Conservation (phyloP, 2,797 vertebrate species). For the Leptodactylus fallax region DNA sequence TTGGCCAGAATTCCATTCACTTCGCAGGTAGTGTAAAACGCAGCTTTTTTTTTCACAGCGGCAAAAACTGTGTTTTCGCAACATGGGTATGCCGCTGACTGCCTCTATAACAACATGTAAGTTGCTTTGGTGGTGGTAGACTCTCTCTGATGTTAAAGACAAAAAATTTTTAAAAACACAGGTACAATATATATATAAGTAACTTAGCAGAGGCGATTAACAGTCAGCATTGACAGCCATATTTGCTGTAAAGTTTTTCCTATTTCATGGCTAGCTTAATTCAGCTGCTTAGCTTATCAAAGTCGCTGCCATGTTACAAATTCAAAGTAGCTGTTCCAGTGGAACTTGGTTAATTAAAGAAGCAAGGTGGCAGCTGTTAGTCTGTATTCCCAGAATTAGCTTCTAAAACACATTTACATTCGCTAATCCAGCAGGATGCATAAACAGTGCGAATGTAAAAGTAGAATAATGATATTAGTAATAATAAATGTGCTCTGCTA, state of each 20-base stretch:
- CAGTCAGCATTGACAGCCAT: conserved; percentile 28
- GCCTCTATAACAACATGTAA: no score
- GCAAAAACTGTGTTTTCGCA: no score
- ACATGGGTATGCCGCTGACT: no score
- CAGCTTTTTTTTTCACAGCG: no score
- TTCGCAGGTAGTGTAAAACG: no score
- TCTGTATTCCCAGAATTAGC: conserved; percentile 55
- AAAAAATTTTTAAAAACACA: no score
- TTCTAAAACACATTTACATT: conserved; percentile 54
- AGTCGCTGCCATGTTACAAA: conserved; percentile 54
- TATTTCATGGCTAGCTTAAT: conserved; percentile 60
- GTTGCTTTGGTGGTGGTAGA: no score
- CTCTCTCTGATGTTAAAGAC: no score
- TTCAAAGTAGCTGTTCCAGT: conserved; percentile 54
- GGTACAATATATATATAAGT: no score
- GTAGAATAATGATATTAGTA: conserved; percentile 49
- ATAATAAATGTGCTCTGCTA: conserved; percentile 46
- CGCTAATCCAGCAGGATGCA: conserved; percentile 55
- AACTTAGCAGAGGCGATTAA: no score
- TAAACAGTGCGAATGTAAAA: conserved; percentile 50
- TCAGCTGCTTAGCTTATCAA: conserved; percentile 60
- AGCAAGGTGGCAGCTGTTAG: conserved; percentile 59
- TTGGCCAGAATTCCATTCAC: no score
- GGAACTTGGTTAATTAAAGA: conserved; percentile 60
- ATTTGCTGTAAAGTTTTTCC: conserved; percentile 32